phyloP scores from a whole-genome alignment of 1,140 invertebrate species.

The Zaprionus tsacasi region DNA sequence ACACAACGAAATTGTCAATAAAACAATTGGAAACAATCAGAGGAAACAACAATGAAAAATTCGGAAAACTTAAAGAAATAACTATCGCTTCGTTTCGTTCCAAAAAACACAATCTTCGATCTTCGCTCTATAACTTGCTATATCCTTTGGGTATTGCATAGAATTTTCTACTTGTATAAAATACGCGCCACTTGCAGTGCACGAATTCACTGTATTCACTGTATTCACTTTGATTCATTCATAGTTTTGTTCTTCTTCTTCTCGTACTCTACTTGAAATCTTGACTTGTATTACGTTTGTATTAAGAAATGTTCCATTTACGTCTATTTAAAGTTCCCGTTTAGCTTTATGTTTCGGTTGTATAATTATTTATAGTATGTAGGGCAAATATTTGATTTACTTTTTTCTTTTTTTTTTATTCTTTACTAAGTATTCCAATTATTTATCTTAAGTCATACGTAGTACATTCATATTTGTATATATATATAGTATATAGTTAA shows the following conservation, averaged over 20 bases:
- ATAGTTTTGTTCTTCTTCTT: slow-evolving; percentile 25
- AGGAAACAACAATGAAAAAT: slow-evolving; percentile 58
- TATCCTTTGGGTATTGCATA: slow-evolving; percentile 56
- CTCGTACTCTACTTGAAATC: slow-evolving; percentile 18
- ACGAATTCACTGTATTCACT: slow-evolving; percentile 34
- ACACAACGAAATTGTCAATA: slow-evolving; percentile 69
- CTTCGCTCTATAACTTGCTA: slow-evolving; percentile 43
- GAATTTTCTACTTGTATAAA: slow-evolving; percentile 73
- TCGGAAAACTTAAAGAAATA: slow-evolving; percentile 45
- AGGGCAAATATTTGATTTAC: slow-evolving; percentile 35
- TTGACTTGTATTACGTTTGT: slow-evolving; percentile 25
- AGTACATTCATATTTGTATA: slow-evolving; percentile 35
- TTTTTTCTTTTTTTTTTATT: slow-evolving; percentile 4
- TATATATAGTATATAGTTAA: slow-evolving; percentile 42
- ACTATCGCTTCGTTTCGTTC: slow-evolving; percentile 8
- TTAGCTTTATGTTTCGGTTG: slow-evolving; percentile 28
- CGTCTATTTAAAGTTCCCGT: slow-evolving; percentile 37
- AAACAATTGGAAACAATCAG: slow-evolving; percentile 71
- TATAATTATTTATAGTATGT: slow-evolving; percentile 37
- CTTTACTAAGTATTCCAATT: slow-evolving; percentile 23
- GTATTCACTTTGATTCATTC: slow-evolving; percentile 34
- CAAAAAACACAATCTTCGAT: slow-evolving; percentile 23
- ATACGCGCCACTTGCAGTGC: slow-evolving; percentile 66
- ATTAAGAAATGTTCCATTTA: slow-evolving; percentile 36
- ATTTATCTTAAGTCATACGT: slow-evolving; percentile 40